Base-by-base conservation (phyloP, 1,140 invertebrate species). In the Subanguina moxae region DNA sequence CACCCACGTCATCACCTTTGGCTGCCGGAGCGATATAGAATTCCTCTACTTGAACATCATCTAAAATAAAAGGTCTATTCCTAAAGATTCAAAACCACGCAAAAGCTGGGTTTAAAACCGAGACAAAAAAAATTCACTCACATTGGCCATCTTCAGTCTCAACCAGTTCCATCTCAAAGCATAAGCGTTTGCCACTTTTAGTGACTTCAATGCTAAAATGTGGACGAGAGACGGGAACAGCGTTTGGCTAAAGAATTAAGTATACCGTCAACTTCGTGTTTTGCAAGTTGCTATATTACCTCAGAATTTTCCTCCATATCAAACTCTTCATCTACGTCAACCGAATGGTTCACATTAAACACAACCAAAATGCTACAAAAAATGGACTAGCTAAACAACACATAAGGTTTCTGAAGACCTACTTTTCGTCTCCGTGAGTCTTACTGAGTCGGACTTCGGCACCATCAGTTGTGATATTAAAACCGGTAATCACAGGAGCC, bases 331-430 rank as follows among this genome's bases (percentile, higher is more conserved):
- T 76, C 79, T 25, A 78, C 73, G 42, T 78, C 75, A 17, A 82
- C 80, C 13, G 75, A 74, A 42, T 83, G 79, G 52, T 80, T 82
- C 13, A 82, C 81, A 58, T 83, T 82, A 64, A 82, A 78, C 13
- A 71, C 62, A 9, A 83, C 81, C 11, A 71, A 32, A 73, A 82
- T 82, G 17, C 77, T 78, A n/a, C 30, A 78, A 74, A 63, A 0
- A 21, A 13, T 57, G 28, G 32, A 38, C 42, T 25, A 73, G 19
- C 11, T 43, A 9, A 8, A 66, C 13, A 45, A 21, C 7, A 32
- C 15, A 27, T 38, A 17, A 57, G 9, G 15, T 19, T 64, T 15
- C 45, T 38, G 43, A 63, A 0, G 11, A 30, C 17, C 15, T 32
- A 80, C 78, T 76, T 77, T 57, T 82, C 80, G 43, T 57, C 67